Percentiles rank a stretch among this genome's conserved stretches.
Conservation (phyloP, 2,888 invertebrate genomes). For the Strigamia maritima region DNA sequence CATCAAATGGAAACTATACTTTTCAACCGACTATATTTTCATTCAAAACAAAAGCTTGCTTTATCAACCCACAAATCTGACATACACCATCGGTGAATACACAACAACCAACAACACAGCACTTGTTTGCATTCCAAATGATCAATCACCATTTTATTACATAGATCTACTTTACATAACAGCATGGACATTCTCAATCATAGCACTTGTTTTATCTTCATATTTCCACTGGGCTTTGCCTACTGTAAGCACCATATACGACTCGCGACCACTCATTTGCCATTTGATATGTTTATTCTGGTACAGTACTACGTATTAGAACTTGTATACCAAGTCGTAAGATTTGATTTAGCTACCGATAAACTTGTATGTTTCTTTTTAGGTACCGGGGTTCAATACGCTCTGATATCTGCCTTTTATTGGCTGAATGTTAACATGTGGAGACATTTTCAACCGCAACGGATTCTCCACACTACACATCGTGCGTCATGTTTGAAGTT, state of each 20-base stretch:
- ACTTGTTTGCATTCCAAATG: neutral
- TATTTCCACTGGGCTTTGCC: neutral
- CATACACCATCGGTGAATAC: neutral
- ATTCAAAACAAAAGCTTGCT: neutral
- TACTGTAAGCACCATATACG: neutral
- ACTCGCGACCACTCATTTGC: neutral
- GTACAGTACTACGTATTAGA: no score
- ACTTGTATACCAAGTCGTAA: no score
- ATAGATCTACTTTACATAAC: neutral
- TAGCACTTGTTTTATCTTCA: neutral
- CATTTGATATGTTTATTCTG: neutral
- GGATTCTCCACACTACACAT: neutral
- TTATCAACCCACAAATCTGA: neutral
- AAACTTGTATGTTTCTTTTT: no score
- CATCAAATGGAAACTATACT: neutral
- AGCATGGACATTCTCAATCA: neutral
- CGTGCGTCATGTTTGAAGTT: neutral
- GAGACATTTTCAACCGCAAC: neutral
- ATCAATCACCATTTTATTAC: neutral
- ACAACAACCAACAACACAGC: neutral
- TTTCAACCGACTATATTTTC: neutral
- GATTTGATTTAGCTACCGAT: no score
- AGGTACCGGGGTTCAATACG: no score
- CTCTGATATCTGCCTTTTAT: neutral
- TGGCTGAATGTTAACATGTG: neutral